Conservation (phyloP, 2,888 invertebrate genomes). For the Polydrusus pterygomalis region DNA sequence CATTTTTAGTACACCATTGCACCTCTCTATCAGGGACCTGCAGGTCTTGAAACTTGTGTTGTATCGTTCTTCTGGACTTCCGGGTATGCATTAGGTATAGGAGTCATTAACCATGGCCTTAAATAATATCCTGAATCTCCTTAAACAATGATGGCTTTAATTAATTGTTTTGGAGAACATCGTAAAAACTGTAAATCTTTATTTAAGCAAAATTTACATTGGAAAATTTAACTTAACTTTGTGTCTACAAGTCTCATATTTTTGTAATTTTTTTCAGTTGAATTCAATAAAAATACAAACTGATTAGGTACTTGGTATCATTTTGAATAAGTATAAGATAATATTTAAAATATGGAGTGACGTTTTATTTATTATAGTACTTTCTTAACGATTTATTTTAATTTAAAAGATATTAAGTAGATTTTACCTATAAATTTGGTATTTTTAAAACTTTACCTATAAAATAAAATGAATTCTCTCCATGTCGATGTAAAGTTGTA, state of each 20-base stretch:
- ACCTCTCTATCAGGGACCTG: conserved; percentile 46
- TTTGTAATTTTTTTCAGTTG: too few species aligned
- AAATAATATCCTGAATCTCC: conserved; percentile 45
- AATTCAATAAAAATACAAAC: too few species aligned
- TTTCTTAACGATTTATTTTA: neutral
- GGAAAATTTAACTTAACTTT: too few species aligned
- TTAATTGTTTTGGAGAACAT: neutral
- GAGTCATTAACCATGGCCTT: conserved; percentile 50
- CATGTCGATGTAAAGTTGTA: neutral
- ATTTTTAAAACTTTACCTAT: neutral
- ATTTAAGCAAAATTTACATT: too few species aligned
- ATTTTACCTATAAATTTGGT: neutral
- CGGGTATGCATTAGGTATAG: conserved; percentile 33
- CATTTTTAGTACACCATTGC: conserved; percentile 53
- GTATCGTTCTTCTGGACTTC: conserved; percentile 41
- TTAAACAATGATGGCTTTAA: neutral
- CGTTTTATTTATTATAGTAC: neutral
- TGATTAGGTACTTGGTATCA: too few species aligned
- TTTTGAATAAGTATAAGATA: too few species aligned
- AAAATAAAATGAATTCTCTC: neutral
- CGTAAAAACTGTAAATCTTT: neutral
- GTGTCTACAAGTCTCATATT: too few species aligned
- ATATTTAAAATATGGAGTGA: too few species aligned
- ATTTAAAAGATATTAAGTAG: neutral
- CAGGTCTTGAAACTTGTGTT: conserved; percentile 27